Conservation (phyloP, 2,113 vertebrate genomes). For the Romanogobio albipinnatus region DNA sequence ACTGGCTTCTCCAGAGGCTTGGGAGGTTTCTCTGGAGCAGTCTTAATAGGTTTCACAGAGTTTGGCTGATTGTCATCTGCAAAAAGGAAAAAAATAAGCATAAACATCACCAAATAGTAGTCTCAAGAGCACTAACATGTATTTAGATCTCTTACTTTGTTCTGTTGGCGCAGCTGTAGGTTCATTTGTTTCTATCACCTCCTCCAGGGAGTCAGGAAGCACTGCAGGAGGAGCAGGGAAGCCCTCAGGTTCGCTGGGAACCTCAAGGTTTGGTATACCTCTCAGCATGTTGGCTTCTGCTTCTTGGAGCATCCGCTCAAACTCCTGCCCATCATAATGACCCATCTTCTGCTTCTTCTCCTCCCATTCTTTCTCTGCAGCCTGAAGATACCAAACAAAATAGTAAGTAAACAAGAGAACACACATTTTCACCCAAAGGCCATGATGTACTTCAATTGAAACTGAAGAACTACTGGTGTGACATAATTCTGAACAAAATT, state of each 20-base stretch:
- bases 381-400: constrained; percentile 68
- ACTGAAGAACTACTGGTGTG: no score
- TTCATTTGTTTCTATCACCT: constrained; percentile 64
- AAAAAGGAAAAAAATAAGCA: constrained; percentile 17
- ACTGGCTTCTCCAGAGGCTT: constrained; percentile 69
- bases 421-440: not conserved
- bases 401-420: not conserved
- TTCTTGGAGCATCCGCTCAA: constrained; percentile 92
- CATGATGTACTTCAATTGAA: no score
- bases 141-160: constrained; percentile 51
- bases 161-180: constrained; percentile 49
- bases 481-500: no score
- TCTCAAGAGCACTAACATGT: not conserved
- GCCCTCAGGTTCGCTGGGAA: constrained; percentile 70
- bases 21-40: constrained; percentile 66
- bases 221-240: constrained; percentile 61
- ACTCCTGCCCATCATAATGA: constrained; percentile 91
- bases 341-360: constrained; percentile 91
- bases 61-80: constrained; percentile 58
- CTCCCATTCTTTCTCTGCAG: constrained; percentile 94
- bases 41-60: constrained; percentile 62
- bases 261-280: constrained; percentile 87
- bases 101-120: not conserved
- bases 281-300: constrained; percentile 96
- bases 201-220: constrained; percentile 61